Percentiles rank a stretch among this genome's conserved stretches.
Conservation (phyloP, 2,113 vertebrate genomes). For the Cygnus buccinator region DNA sequence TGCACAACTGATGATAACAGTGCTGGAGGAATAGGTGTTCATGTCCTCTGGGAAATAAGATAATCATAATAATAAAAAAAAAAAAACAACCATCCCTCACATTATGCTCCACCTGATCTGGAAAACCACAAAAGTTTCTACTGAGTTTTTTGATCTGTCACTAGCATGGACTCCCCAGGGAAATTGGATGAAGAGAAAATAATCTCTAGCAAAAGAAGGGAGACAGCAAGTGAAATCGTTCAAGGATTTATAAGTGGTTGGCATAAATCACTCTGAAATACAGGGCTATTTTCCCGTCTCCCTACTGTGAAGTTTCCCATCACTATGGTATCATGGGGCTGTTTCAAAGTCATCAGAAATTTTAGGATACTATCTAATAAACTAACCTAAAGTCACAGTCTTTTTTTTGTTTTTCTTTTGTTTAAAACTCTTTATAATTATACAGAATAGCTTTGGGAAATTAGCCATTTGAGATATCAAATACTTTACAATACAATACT, state of each 20-base stretch:
- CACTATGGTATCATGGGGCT: background rate
- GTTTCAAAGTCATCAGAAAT: background rate
- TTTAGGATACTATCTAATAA: background rate
- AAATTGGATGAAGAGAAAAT: background rate
- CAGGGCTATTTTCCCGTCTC: background rate
- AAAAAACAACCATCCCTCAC: no score
- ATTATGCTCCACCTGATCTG: background rate
- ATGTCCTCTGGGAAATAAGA: background rate
- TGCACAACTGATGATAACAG: background rate
- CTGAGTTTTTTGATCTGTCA: background rate
- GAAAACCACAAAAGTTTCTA: background rate
- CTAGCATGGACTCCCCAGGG: background rate
- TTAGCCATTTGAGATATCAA: background rate
- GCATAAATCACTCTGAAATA: background rate
- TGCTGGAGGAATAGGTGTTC: background rate
- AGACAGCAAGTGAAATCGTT: background rate
- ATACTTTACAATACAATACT: background rate
- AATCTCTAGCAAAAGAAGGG: background rate
- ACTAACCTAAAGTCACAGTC: background rate
- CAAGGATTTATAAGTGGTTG: background rate
- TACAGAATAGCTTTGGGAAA: background rate
- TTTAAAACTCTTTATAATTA: background rate
- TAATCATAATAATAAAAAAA: no score
- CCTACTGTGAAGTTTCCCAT: background rate
- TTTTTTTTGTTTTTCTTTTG: background rate